phyloP scores from a whole-genome alignment of 2,888 invertebrate species.

The Archaeoteleia sp. region DNA sequence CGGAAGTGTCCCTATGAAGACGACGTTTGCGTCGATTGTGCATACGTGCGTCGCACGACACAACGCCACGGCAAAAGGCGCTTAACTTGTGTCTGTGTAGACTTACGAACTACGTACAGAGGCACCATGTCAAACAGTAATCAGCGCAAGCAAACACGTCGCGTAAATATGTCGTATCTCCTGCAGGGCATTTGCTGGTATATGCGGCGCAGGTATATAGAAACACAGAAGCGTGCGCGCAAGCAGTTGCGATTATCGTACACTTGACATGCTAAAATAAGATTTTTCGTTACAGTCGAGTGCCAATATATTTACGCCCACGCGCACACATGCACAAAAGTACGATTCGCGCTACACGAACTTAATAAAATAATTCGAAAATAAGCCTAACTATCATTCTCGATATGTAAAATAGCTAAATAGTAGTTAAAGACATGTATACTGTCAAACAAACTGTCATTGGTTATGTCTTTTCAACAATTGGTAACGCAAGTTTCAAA shows the following conservation, averaged over 20 bases:
- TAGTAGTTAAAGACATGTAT: no score
- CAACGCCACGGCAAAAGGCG: conserved; percentile 22
- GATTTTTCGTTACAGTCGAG: conserved; percentile 12
- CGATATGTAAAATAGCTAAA: no score
- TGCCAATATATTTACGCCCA: conserved; percentile 11
- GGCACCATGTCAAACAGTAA: conserved; percentile 66
- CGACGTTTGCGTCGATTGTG: conserved; percentile 30
- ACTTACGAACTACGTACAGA: conserved; percentile 38
- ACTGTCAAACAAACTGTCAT: no score
- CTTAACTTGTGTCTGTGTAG: conserved; percentile 24
- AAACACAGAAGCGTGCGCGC: conserved; percentile 8
- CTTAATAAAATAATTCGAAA: no score
- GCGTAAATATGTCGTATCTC: conserved; percentile 64
- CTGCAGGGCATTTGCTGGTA: conserved; percentile 36
- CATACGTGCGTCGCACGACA: conserved; percentile 5
- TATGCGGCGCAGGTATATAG: conserved; percentile 9
- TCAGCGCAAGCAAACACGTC: conserved; percentile 65
- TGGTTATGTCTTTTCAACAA: no score
- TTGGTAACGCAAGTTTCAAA: no score
- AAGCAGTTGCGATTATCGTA: conserved; percentile 27
- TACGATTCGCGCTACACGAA: no score
- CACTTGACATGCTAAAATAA: conserved; percentile 31
- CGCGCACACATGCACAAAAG: not conserved
- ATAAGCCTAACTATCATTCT: no score
- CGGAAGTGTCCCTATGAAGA: conserved; percentile 23